phyloP scores from a whole-genome alignment of 2,797 vertebrate genomes.

The Borostomias antarcticus region DNA sequence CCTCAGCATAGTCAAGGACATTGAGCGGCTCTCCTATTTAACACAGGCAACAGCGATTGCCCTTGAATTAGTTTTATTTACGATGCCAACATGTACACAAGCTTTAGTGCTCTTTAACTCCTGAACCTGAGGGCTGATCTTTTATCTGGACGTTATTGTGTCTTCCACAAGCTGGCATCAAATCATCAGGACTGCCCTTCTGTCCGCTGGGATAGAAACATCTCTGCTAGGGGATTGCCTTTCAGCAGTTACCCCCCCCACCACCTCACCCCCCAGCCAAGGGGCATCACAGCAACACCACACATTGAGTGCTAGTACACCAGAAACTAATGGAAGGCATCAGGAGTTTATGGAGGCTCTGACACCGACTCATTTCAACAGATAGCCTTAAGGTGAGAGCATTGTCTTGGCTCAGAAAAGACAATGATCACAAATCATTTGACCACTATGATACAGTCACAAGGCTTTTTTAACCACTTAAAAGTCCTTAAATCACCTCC shows the following conservation, averaged over 20 bases:
- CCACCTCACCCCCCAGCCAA: neutral
- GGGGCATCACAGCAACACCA: neutral
- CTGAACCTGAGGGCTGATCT: conserved; percentile 19
- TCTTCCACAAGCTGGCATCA: conserved; percentile 24
- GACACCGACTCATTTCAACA: conserved; percentile 20
- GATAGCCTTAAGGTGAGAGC: neutral
- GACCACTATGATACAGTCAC: neutral
- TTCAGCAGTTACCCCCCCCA: neutral
- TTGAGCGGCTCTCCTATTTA: neutral
- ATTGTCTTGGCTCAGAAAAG: conserved; percentile 7
- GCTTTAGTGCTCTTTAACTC: conserved; percentile 25
- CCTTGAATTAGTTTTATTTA: conserved; percentile 23
- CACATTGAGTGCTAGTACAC: neutral
- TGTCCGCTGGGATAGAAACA: conserved; percentile 27
- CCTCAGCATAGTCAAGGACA: neutral
- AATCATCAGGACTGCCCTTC: conserved; percentile 37
- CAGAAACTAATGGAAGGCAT: conserved; percentile 39
- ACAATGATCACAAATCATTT: conserved; percentile 21
- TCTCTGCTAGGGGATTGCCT: neutral
- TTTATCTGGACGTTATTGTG: conserved; percentile 55
- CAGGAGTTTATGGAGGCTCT: conserved; percentile 19
- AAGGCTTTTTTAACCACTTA: too few relatives aligned
- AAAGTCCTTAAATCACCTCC: too few relatives aligned
- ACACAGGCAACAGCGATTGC: conserved; percentile 8
- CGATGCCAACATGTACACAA: conserved; percentile 11